Evolutionary conservation across 2,888 invertebrate genomes (phyloP), one percentile per base, ranked within the genome.

Genomic region (Aphidius colemani): DNA sequence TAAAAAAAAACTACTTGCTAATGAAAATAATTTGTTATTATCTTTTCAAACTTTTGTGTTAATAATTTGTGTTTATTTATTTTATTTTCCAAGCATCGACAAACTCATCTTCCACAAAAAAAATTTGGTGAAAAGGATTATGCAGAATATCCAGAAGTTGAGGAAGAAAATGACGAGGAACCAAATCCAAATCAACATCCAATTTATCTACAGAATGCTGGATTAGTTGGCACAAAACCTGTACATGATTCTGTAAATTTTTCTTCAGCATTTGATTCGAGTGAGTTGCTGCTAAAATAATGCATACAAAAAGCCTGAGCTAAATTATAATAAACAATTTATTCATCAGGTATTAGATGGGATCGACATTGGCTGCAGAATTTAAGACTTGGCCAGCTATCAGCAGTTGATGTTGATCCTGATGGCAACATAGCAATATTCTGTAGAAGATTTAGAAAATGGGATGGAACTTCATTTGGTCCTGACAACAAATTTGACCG

Each of bases 341-440:
- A 45, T 50, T 46, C 39, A 66, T 66, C 10, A 61, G 78, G 78
- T 59, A 78, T 78, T 41, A 57, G 66, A 58, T 81, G 75, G 78
- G 75, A 79, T 49, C 44, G 58, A 46, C 41, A 69, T 7, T 81
- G 79, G 81, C 67, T 65, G 2, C 46, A 65, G 0, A 63, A 69
- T 39, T 59, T 75, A 13, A 66, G 69, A 7, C 67, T 89, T n/a
- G 95, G 95, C 2, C 92, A 95, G 78, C 89, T 95, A 2, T 89
- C 92, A 0, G 95, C 93, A 6, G 88, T 97, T 1, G 88, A 92
- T 6, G 84, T 94, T 11, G 93, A 94, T 78, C 84, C 84, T 3
- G 77, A 84, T n/a, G 93, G 92, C 1, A 87, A 88, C 67, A 84
- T 95, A 9, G 87, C 90, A 10, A 87, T 95, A 48, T 95, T 96